Percentiles rank a stretch among this genome's conserved stretches.
phyloP scores from a whole-genome alignment of 1,140 invertebrate species.

The Papilio helenus region DNA sequence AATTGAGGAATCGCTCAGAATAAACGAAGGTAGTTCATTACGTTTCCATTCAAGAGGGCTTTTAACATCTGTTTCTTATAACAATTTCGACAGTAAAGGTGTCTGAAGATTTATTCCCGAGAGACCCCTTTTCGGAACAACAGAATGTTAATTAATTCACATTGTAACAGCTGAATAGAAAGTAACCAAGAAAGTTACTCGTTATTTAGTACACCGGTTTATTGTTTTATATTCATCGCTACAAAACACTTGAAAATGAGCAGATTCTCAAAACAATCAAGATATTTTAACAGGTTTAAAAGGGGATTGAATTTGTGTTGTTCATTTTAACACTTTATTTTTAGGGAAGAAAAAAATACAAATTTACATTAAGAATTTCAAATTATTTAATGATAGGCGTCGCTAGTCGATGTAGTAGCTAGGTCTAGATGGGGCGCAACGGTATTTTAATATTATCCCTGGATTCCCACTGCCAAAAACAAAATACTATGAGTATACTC shows the following conservation, averaged over 20 bases:
- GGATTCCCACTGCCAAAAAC: neutral
- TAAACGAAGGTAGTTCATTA: conserved; percentile 12
- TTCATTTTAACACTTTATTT: too few species aligned
- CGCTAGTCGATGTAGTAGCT: too few species aligned
- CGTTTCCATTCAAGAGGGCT: neutral
- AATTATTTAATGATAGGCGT: too few species aligned
- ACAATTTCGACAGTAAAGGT: neutral
- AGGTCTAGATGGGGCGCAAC: too few species aligned
- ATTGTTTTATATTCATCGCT: conserved; percentile 24
- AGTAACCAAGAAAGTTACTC: conserved; percentile 26
- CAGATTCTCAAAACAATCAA: neutral
- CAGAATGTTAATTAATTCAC: conserved; percentile 26
- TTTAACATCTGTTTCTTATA: conserved; percentile 14
- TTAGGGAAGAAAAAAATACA: too few species aligned
- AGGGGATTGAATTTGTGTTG: neutral
- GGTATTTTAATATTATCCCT: neutral
- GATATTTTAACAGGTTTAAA: neutral
- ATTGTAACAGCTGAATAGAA: conserved; percentile 21
- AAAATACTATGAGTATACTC: too few species aligned
- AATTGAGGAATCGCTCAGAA: neutral
- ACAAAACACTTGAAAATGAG: conserved; percentile 27
- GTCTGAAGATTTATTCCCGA: conserved; percentile 23
- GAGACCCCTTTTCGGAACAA: conserved; percentile 13
- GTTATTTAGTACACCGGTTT: conserved; percentile 18
- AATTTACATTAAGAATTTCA: too few species aligned